Evolutionary conservation across 2,113 vertebrate species (phyloP).

Genomic region (Thalassarche chlororhynchos): DNA sequence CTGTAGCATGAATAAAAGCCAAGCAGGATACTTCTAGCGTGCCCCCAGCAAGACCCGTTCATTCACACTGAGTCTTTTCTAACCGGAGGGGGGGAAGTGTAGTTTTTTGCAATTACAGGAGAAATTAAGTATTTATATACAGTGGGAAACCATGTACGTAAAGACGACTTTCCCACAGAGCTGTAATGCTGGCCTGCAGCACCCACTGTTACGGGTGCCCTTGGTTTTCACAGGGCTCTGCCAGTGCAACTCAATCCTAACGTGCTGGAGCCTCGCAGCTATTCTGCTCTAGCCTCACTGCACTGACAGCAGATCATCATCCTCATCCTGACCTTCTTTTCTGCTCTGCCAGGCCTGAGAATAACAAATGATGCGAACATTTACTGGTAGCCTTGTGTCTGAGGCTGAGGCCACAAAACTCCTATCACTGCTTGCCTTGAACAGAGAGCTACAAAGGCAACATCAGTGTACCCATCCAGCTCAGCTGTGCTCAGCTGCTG

Average conservation of each 20-base stretch:
- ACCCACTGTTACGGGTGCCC: neutral
- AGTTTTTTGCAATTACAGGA: neutral
- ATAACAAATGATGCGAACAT: neutral
- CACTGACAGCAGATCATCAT: neutral
- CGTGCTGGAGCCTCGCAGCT: rapidly evolving
- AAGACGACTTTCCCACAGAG: neutral
- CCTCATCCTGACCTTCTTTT: neutral
- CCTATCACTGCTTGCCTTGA: neutral
- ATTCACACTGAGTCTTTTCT: neutral
- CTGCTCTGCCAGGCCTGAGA: neutral
- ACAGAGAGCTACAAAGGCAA: neutral
- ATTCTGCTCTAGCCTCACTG: neutral
- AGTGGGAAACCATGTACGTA: neutral
- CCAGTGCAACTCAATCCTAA: neutral
- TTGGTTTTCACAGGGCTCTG: neutral
- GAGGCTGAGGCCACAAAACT: neutral
- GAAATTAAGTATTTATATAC: neutral
- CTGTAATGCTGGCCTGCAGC: neutral
- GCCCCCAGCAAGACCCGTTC: neutral
- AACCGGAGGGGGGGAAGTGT: too few species aligned
- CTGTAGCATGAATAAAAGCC: neutral
- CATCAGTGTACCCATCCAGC: neutral
- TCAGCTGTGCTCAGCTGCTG: neutral
- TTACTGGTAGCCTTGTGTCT: neutral
- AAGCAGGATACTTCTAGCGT: neutral